These are phyloP conservation scores for Drosophila borealis DNA, from an alignment of 2,888 invertebrate genomes.

Conservation along the genomic window DNA sequence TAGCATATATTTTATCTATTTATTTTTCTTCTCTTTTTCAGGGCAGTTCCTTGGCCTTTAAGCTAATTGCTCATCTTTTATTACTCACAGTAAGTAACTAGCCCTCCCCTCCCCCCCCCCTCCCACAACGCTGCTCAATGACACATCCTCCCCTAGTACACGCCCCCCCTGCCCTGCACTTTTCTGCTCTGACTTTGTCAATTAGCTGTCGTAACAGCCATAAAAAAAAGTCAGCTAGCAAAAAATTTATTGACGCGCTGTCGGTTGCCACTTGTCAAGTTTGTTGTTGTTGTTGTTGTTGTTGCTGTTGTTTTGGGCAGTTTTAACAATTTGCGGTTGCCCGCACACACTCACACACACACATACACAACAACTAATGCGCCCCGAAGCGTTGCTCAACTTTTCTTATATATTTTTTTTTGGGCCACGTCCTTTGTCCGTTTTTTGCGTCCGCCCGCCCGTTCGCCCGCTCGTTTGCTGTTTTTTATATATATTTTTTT, in stretches of 20 bases:
- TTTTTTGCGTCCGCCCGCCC: conserved; percentile 16
- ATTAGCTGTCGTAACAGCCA: conserved; percentile 60
- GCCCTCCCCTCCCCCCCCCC: neutral
- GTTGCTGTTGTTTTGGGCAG: conserved; percentile 59
- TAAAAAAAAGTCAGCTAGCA: conserved; percentile 31
- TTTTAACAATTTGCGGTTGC: conserved; percentile 71
- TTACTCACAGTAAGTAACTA: neutral
- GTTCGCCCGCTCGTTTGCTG: conserved; percentile 30
- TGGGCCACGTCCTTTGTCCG: conserved; percentile 42
- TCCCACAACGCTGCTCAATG: neutral
- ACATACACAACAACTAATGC: conserved; percentile 39
- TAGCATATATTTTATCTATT: neutral
- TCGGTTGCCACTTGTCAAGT: conserved; percentile 68
- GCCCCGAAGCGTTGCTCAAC: conserved; percentile 51
- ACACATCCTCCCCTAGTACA: neutral
- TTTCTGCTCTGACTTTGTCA: conserved; percentile 50
- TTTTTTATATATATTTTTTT: conserved; percentile 54
- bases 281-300: conserved; percentile 47
- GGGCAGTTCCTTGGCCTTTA: conserved; percentile 4
- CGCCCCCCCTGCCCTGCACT: neutral
- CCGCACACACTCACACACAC: conserved; percentile 29
- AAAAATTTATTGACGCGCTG: conserved; percentile 67
- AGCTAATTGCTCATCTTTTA: conserved; percentile 30
- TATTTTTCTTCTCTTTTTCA: neutral
- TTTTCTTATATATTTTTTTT: conserved; percentile 24